Evolutionary conservation across 2,113 vertebrate genomes (phyloP).

Genomic region (Chloropsis hardwickii): DNA sequence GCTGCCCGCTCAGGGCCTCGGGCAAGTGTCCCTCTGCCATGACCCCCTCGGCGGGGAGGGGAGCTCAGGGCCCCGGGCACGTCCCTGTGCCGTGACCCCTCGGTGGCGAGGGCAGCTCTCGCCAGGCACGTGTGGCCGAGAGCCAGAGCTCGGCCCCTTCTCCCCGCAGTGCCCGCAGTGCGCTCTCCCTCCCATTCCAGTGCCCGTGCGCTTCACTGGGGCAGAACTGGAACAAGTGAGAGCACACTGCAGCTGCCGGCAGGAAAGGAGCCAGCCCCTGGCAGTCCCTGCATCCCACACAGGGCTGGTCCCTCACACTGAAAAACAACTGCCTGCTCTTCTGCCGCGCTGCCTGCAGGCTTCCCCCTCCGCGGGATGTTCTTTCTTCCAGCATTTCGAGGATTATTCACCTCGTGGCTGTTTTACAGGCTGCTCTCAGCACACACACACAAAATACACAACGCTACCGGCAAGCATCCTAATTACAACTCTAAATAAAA

Average conservation of each 20-base stretch:
- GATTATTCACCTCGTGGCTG: neutral
- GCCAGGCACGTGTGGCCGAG: neutral
- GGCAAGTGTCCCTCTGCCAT: neutral
- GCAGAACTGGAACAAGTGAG: slow-evolving; percentile 23
- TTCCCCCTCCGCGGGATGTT: neutral
- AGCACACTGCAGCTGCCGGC: slow-evolving; percentile 19
- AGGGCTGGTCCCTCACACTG: neutral
- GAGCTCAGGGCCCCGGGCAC: neutral
- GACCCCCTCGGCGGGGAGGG: no score
- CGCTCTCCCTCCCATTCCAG: neutral
- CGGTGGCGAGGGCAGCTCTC: neutral
- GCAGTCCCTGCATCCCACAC: neutral
- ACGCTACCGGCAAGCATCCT: neutral
- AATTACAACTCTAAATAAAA: neutral
- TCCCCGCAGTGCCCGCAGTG: neutral
- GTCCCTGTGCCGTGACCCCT: neutral
- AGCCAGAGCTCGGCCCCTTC: neutral
- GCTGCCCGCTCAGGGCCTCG: neutral
- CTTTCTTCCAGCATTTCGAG: neutral
- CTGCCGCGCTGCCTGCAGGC: neutral
- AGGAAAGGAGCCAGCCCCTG: slow-evolving; percentile 21
- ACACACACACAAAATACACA: neutral
- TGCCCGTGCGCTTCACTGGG: neutral
- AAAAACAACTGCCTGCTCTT: neutral
- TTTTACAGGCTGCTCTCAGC: neutral